Percentiles rank a stretch among this genome's conserved stretches.
These are phyloP conservation scores for Sebastolobus altivelis DNA, from an alignment of 2,797 vertebrate genomes.

Conservation along the genomic window DNA sequence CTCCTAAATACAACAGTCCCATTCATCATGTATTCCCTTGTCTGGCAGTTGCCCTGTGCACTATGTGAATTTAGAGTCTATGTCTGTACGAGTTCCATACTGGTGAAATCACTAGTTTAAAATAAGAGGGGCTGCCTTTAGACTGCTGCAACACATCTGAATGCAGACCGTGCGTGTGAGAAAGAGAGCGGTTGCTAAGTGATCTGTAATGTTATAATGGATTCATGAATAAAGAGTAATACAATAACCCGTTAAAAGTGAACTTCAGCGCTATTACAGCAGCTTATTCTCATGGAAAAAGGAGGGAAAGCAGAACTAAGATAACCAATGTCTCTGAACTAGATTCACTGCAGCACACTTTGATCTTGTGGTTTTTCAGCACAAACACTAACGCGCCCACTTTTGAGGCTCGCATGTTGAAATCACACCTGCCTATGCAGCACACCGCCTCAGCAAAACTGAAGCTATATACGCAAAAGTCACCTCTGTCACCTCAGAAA, in stretches of 20 bases:
- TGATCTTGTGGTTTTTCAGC: conserved; percentile 82
- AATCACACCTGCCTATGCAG: conserved; percentile 82
- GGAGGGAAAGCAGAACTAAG: conserved; percentile 61
- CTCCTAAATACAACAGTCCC: conserved; percentile 66
- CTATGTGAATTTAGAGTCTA: conserved; percentile 69
- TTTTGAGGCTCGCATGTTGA: conserved; percentile 70
- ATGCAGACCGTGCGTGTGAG: conserved; percentile 37
- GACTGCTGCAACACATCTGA: conserved; percentile 51
- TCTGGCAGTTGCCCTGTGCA: conserved; percentile 67
- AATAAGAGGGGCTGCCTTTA: conserved; percentile 66
- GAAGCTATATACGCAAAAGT: conserved; percentile 54
- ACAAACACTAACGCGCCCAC: conserved; percentile 64
- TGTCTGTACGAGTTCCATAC: conserved; percentile 79
- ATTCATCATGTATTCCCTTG: conserved; percentile 74
- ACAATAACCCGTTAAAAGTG: conserved; percentile 26
- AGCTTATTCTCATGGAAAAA: conserved; percentile 49
- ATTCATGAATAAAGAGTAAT: conserved; percentile 31
- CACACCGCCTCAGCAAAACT: conserved; percentile 70
- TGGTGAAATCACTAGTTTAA: conserved; percentile 82
- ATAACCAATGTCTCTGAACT: conserved; percentile 65
- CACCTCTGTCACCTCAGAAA: conserved; percentile 58
- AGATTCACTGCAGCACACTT: conserved; percentile 70
- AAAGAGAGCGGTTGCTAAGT: conserved; percentile 20
- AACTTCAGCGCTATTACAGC: conserved; percentile 21
- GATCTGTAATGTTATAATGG: conserved; percentile 7